Conservation (phyloP, 92 coral and sea anemone genomes). For the Epizoanthus fatuus region DNA sequence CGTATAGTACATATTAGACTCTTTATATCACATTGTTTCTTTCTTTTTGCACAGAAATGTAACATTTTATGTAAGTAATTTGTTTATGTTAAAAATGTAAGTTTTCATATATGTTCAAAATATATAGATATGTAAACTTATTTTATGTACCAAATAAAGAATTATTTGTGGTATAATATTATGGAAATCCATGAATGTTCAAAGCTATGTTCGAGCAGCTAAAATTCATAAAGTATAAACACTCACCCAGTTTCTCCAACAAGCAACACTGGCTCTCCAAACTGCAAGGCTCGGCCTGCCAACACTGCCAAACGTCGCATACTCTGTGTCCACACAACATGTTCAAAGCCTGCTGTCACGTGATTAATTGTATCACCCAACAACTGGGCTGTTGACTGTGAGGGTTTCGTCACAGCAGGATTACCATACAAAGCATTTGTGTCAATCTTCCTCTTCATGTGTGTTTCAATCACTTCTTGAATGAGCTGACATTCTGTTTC, state of each 20-base stretch:
- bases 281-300: conserved; percentile 93
- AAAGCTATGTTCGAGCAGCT: neutral
- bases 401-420: conserved; percentile 34
- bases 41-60: no score
- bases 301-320: conserved; percentile 94
- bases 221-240: neutral
- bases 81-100: no score
- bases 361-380: conserved; percentile 63
- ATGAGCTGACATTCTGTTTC: conserved; percentile 78
- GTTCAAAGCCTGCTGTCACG: conserved; percentile 75
- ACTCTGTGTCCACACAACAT: conserved; percentile 94
- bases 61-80: no score
- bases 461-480: conserved; percentile 86
- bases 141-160: neutral
- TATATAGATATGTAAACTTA: no score
- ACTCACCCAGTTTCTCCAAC: conserved; percentile 98
- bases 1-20: no score
- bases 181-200: neutral
- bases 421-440: conserved; percentile 73
- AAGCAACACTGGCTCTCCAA: conserved; percentile 95
- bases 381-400: conserved; percentile 60
- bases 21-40: no score
- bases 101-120: no score
- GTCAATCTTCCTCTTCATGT: conserved; percentile 85
- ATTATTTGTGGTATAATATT: neutral